phyloP scores from a whole-genome alignment of 2,797 vertebrate species.

The Protosalanx chinensis region DNA sequence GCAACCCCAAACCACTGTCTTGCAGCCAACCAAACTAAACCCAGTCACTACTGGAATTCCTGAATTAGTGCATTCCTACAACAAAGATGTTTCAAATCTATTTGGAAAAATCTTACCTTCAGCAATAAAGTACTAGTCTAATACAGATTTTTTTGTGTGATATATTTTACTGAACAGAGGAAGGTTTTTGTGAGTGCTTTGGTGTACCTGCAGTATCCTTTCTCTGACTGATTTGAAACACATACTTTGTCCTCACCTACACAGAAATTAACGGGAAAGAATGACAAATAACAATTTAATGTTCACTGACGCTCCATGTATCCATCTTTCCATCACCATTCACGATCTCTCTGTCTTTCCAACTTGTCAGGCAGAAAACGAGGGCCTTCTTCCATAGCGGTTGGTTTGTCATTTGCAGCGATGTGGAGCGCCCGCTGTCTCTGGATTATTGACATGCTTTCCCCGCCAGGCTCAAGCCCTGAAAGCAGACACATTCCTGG shows the following conservation, averaged over 20 bases:
- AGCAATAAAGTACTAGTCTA: constrained; percentile 43
- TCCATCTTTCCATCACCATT: constrained; percentile 40
- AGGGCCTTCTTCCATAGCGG: constrained; percentile 57
- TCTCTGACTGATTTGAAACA: neutral
- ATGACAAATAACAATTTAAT: neutral
- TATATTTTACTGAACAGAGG: constrained; percentile 22
- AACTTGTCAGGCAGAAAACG: constrained; percentile 44
- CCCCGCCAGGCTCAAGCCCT: constrained; percentile 75
- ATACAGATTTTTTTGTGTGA: constrained; percentile 23
- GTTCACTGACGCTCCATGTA: neutral
- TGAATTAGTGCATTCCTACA: constrained; percentile 53
- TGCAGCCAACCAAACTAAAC: constrained; percentile 37
- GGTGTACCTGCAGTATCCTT: constrained; percentile 1
- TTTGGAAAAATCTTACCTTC: constrained; percentile 27
- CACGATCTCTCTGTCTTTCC: constrained; percentile 34
- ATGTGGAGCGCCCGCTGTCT: constrained; percentile 70
- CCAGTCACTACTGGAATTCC: constrained; percentile 37
- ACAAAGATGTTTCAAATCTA: constrained; percentile 28
- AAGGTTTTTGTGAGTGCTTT: constrained; percentile 19
- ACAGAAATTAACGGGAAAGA: neutral
- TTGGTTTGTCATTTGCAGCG: constrained; percentile 53
- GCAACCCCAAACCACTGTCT: constrained; percentile 55
- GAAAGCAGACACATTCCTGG: constrained; percentile 81
- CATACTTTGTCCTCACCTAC: neutral
- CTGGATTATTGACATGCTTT: constrained; percentile 79